These are phyloP conservation scores for Lumbricus terrestris DNA, from an alignment of 2,888 invertebrate genomes.

Conservation along the genomic window DNA sequence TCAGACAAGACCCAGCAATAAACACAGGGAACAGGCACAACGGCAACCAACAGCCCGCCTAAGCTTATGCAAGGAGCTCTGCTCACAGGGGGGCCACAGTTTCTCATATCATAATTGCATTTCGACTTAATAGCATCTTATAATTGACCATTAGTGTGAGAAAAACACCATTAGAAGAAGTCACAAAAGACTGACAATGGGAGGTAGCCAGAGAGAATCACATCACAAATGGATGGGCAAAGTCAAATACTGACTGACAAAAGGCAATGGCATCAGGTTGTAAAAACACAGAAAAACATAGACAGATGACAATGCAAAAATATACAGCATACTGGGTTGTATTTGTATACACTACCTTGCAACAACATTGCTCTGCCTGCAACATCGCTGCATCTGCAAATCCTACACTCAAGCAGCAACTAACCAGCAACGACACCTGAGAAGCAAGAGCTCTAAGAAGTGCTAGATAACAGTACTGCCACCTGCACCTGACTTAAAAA, in stretches of 20 bases:
- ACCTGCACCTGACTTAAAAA: not conserved
- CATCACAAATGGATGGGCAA: not conserved
- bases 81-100: not conserved
- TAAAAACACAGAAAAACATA: not conserved
- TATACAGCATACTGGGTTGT: no score
- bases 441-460: not conserved
- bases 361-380: not conserved
- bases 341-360: no score
- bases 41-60: not conserved
- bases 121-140: not conserved
- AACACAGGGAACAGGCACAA: not conserved
- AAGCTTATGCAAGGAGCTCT: not conserved
- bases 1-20: slow-evolving; percentile 3
- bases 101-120: not conserved
- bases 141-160: not conserved
- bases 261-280: not conserved
- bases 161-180: not conserved
- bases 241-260: not conserved
- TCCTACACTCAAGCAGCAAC: not conserved
- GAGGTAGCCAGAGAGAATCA: not conserved
- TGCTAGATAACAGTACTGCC: not conserved
- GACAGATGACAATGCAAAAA: not conserved
- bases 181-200: not conserved
- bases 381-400: not conserved
- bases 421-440: not conserved